Evolutionary conservation across 35 echinoderm and acorn worm species (phyloP).

Genomic region (Lytechinus variegatus): DNA sequence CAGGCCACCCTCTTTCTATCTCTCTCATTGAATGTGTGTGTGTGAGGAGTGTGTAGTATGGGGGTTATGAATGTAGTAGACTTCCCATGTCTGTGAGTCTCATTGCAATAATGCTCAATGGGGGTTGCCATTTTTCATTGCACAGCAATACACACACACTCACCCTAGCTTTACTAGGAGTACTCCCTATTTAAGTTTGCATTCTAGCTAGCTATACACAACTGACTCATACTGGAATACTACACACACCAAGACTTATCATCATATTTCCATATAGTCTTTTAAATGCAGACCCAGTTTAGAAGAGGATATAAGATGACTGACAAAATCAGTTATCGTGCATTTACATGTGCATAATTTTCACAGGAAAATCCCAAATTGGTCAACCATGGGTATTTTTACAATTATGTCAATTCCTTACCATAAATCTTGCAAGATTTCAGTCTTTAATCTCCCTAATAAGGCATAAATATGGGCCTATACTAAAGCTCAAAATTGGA

Average conservation of each 20-base stretch:
- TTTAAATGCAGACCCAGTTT: not conserved
- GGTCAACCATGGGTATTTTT: not conserved
- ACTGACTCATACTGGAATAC: not conserved
- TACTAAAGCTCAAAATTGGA: too few species aligned
- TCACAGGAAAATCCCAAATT: not conserved
- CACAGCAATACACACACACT: conserved; percentile 28
- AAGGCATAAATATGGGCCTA: too few species aligned
- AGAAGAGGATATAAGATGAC: not conserved
- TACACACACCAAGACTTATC: not conserved
- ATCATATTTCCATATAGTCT: not conserved
- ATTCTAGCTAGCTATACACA: not conserved
- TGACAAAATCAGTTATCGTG: not conserved
- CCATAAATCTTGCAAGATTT: not conserved
- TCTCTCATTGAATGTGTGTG: conserved; percentile 21
- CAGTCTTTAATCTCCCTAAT: too few species aligned
- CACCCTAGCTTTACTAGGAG: not conserved
- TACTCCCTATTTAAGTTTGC: not conserved
- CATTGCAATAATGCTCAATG: conserved; percentile 34
- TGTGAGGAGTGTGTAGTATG: not conserved
- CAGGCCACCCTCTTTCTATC: conserved; percentile 33
- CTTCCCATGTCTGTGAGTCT: not conserved
- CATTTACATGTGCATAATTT: not conserved
- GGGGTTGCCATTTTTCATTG: not conserved
- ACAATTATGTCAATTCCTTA: not conserved
- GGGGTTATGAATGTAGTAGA: not conserved